phyloP scores from a whole-genome alignment of 2,113 vertebrate species.

The Phylloscopus trochilus region DNA sequence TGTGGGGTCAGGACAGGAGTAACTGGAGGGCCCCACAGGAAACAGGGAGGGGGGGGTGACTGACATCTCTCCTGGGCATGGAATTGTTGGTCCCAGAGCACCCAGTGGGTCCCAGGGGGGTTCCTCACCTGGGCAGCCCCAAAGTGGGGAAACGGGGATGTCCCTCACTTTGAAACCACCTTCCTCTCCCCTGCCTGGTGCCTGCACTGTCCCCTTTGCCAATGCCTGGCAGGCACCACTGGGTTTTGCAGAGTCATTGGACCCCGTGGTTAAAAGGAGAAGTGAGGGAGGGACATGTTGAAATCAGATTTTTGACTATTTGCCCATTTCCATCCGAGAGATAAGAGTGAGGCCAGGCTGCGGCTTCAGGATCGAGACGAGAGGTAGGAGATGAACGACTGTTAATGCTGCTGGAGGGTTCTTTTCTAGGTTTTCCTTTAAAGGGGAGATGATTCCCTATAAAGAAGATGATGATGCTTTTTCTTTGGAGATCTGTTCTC shows the following conservation, averaged over 20 bases:
- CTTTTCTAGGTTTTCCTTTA: neutral
- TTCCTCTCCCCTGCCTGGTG: neutral
- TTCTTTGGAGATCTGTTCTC: neutral
- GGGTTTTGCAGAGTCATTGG: conserved; percentile 5
- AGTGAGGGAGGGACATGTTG: conserved; percentile 47
- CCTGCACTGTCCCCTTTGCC: neutral
- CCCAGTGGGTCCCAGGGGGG: fast-evolving
- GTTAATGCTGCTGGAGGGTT: neutral
- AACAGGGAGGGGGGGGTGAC: neutral
- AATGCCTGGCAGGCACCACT: neutral
- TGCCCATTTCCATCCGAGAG: neutral
- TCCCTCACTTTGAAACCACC: neutral
- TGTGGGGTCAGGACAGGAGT: neutral
- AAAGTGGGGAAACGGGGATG: neutral
- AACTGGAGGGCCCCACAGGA: fast-evolving
- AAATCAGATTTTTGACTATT: conserved; percentile 22
- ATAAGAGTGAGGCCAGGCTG: neutral
- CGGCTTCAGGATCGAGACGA: neutral
- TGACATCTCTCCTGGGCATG: neutral
- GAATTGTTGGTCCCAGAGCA: neutral
- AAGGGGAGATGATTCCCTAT: neutral
- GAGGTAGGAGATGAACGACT: conserved; percentile 23
- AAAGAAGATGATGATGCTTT: neutral
- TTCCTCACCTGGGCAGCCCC: fast-evolving
- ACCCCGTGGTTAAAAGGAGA: conserved; percentile 25